phyloP scores from a whole-genome alignment of 2,888 invertebrate species.

The Xanthia icteritia region DNA sequence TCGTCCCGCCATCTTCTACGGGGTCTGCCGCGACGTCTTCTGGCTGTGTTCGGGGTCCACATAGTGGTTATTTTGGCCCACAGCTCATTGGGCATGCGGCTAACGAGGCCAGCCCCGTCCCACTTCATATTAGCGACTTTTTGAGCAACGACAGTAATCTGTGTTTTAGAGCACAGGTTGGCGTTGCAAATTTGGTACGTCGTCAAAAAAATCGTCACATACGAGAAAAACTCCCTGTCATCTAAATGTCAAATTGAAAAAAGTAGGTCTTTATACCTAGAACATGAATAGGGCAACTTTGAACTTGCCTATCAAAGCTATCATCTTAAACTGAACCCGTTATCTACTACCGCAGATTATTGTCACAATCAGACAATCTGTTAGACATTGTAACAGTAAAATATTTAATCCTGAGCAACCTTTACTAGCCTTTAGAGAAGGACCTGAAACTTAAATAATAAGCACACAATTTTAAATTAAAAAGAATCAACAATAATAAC shows the following conservation, averaged over 20 bases:
- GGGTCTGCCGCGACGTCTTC: too few species aligned
- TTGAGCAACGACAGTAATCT: too few species aligned
- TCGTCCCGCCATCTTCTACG: too few species aligned
- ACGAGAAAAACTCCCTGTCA: neutral
- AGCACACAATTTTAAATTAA: slow-evolving; percentile 26
- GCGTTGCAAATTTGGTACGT: too few species aligned
- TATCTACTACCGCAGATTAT: neutral
- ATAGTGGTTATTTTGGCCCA: too few species aligned
- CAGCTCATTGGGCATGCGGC: too few species aligned
- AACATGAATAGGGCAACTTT: neutral
- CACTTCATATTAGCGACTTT: too few species aligned
- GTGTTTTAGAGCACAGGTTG: too few species aligned
- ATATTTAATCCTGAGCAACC: neutral
- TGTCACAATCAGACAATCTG: neutral
- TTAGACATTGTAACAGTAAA: neutral
- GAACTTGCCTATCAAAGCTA: neutral
- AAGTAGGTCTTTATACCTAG: neutral
- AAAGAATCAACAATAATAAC: slow-evolving; percentile 18
- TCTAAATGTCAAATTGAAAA: neutral
- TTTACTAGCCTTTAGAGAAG: neutral
- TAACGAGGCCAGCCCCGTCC: too few species aligned
- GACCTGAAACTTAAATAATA: slow-evolving; percentile 3
- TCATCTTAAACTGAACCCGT: neutral
- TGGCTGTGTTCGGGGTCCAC: too few species aligned
- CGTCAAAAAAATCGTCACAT: too few species aligned